Base-by-base conservation (phyloP, 2,113 vertebrate genomes). In the Ancistrus triradiatus region DNA sequence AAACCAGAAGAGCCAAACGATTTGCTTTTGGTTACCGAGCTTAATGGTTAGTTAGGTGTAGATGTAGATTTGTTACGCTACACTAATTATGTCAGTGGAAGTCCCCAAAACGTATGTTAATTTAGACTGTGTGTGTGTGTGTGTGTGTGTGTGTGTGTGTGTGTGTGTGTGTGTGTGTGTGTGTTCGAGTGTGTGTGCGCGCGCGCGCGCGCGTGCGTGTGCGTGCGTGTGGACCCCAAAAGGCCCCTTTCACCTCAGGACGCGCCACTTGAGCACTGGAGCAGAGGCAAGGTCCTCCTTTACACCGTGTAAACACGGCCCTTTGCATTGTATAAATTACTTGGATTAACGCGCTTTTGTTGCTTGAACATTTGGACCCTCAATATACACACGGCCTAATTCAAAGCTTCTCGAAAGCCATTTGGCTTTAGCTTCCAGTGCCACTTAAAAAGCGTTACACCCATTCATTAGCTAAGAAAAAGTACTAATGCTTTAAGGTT, bases 331-430 rank as follows among this genome's bases (percentile, higher is more conserved):
- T 87, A 79, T 73, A 75, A 80, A 83, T 80, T 74, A 79, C 80
- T 66, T 85, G 86, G 83, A 88, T 88, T 85, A 88, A 74, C 68
- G 69, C 72, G 46, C 79, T 71, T 81, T 87, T 88, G 85, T 80
- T 69, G 52, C 61, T 53, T 43, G 77, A 77, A 79, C 71, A 83
- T 80, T 60, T 73, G 78, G 62, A 74, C 72, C 25, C 59, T 70
- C 74, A 66, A 76, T 77, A 74, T 79, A 83, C 78, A 84, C 84
- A 85, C 73, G 78, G 74, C 70, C 79, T 50, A 78, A 82, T 79
- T 85, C 78, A 82, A 48, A 63, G 59, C 74, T 78, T 69, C 70
- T 64, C 50, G 61, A 78, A 81, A 84, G 74, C 74, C 77, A 80
- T 61, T 82, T 76, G 70, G 76, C 73, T 62, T 74, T 75, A 63